Base-by-base conservation (phyloP, 2,797 vertebrate genomes). In the Sebastes matsubarae region DNA sequence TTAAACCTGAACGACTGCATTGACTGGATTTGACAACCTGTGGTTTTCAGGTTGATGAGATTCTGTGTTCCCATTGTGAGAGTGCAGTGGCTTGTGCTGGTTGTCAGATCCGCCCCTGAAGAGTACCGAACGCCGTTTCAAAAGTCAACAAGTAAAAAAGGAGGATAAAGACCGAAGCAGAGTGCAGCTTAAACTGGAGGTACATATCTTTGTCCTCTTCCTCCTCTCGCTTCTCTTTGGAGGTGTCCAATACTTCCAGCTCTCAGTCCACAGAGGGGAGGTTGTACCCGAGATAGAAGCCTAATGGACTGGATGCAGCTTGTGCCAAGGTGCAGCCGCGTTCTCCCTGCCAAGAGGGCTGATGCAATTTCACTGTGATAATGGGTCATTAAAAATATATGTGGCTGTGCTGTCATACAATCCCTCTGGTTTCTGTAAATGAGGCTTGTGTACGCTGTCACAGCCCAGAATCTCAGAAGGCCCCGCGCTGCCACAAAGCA, bases 301-400 rank as follows among this genome's bases (percentile, higher is more conserved):
- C 63, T 90, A 87, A 91, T 91, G 82, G 83, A 87, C 75, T 75
- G 58, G 77, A 81, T 83, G 67, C 38, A 70, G 84, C 57, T 73
- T 72, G 54, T 81, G 89, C 87, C 88, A 91, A 91, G 75, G 85
- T 92, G 75, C 70, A 81, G 59, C 77, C 81, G 38, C 80, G 61
- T 59, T 81, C 54, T 69, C 20, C 24, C 79, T 80, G 84, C 84
- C 87, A 89, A 90, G 90, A 81, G 59, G 64, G 16, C 38, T 88
- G 78, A 90, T 89, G 85, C 79, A 87, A 87, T 93, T 90, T 87
- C 54, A 29, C 72, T 74, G 80, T 85, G 91, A 93, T 94, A 93
- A 94, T 89, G 83, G 87, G 58, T 85, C 86, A 93, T 94, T 89
- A 93, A 92, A 95, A 91, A 92, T 93, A 91, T 92, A 93, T 93